Evolutionary conservation across 2,888 invertebrate species (phyloP).

Genomic region (Dolichopus griseipennis): DNA sequence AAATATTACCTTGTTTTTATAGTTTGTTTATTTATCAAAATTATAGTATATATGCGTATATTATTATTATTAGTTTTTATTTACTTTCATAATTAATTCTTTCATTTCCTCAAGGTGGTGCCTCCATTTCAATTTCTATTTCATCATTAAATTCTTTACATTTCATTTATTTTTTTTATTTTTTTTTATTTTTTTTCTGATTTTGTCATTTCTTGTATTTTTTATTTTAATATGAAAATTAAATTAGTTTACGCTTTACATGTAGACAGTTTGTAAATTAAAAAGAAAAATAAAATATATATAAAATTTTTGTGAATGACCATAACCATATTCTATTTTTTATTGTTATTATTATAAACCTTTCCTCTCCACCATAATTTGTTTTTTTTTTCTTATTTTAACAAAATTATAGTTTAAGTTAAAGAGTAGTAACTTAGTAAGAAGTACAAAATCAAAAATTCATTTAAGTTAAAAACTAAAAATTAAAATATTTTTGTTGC

Average conservation of each 20-base stretch:
- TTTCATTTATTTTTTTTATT: background rate
- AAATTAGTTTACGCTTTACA: background rate
- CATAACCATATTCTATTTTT: background rate
- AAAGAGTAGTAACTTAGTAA: background rate
- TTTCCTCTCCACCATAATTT: too few relatives aligned
- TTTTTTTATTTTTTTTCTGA: too few relatives aligned
- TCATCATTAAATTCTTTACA: background rate
- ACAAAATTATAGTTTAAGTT: too few relatives aligned
- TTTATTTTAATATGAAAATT: background rate
- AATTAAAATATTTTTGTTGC: constrained; percentile 4
- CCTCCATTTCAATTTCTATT: background rate
- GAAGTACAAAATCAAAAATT: background rate
- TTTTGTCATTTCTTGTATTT: too few relatives aligned
- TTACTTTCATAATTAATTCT: too few relatives aligned
- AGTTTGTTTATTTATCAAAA: too few relatives aligned
- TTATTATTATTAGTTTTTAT: too few relatives aligned
- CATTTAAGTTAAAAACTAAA: background rate
- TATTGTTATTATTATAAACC: too few relatives aligned
- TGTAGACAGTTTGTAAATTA: background rate
- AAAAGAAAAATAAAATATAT: too few relatives aligned
- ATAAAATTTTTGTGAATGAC: constrained; percentile 1
- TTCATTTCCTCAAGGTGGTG: background rate
- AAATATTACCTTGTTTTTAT: too few relatives aligned
- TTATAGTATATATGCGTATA: too few relatives aligned
- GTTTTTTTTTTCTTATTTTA: too few relatives aligned